Percentiles rank a stretch among this genome's conserved stretches.
Conservation (phyloP, 2,888 invertebrate genomes). For the Digitonthophagus gazella region DNA sequence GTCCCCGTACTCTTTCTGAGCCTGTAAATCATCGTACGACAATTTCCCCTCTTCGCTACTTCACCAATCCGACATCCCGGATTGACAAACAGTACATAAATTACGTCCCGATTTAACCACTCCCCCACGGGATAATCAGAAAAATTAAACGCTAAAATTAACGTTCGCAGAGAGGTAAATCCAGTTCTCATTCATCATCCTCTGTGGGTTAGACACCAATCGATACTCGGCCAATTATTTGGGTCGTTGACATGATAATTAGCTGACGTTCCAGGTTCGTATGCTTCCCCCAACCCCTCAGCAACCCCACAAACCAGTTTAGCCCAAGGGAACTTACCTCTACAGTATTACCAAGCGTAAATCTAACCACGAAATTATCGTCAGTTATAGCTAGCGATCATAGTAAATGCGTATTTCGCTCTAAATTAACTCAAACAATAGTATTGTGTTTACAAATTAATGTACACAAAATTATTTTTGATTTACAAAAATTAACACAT, state of each 20-base stretch:
- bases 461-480: too few relatives aligned
- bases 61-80: not conserved
- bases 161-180: not conserved
- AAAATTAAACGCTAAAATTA: too few relatives aligned
- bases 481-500: not conserved
- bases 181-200: conserved; percentile 19
- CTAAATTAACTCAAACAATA: not conserved
- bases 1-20: not conserved
- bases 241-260: conserved; percentile 29
- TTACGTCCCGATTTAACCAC: not conserved
- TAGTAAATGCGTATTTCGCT: not conserved
- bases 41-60: not conserved
- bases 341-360: not conserved
- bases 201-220: conserved; percentile 19
- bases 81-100: not conserved
- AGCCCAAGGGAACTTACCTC: not conserved
- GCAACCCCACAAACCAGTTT: not conserved
- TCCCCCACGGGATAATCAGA: too few relatives aligned
- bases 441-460: not conserved
- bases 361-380: not conserved
- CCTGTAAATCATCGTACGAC: not conserved
- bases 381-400: not conserved
- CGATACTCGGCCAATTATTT: conserved; percentile 27
- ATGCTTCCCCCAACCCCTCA: not conserved
- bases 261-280: conserved; percentile 23